A percentile compares a stretch with the other conserved stretches of the same genome.
Evolutionary conservation across 2,888 invertebrate genomes (phyloP).

Genomic region (Callinectes sapidus): DNA sequence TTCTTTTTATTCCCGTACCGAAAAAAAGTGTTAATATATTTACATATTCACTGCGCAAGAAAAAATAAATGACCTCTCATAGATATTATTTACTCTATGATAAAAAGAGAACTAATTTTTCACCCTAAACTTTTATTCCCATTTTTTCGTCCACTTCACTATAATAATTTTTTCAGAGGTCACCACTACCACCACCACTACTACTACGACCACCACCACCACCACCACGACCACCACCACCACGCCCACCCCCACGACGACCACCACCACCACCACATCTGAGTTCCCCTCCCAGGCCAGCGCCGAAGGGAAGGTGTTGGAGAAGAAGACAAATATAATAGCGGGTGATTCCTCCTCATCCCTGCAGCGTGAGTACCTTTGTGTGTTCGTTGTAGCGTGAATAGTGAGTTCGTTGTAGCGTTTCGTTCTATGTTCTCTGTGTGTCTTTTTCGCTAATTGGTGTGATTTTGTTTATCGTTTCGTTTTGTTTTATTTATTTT

Average conservation of each 20-base stretch:
- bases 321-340: conserved; percentile 4
- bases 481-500: not conserved
- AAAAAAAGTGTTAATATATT: not conserved
- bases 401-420: not conserved
- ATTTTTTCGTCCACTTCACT: not conserved
- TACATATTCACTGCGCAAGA: not conserved
- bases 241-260: not conserved
- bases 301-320: not conserved
- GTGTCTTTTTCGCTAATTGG: not conserved
- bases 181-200: not conserved
- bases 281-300: not conserved
- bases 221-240: not conserved
- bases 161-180: not conserved
- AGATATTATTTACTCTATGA: not conserved
- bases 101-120: not conserved
- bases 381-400: not conserved
- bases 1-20: not conserved
- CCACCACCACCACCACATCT: not conserved
- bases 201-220: not conserved
- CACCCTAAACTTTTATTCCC: no score
- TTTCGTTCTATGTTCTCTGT: not conserved
- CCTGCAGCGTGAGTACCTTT: not conserved
- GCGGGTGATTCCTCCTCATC: not conserved
- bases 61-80: not conserved
- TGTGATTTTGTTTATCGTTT: not conserved